phyloP scores from a whole-genome alignment of 2,888 invertebrate species.

The Cantharis rustica region DNA sequence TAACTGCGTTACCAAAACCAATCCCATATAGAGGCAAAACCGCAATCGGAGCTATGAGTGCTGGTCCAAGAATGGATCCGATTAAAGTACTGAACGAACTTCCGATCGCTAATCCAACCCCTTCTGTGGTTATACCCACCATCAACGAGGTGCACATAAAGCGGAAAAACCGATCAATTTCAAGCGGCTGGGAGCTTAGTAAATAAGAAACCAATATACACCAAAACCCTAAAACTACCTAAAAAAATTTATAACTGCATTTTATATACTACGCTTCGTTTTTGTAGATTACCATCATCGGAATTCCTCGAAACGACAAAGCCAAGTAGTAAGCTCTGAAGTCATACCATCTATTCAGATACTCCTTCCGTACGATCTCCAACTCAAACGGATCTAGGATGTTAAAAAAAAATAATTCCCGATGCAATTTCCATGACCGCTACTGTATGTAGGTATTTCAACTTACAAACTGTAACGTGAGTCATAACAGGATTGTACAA shows the following conservation, averaged over 20 bases:
- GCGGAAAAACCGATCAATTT: not conserved
- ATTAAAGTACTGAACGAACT: not conserved
- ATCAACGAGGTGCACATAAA: not conserved
- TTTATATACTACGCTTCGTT: not conserved
- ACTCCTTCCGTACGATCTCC: constrained; percentile 63
- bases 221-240: not conserved
- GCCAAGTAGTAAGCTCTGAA: constrained; percentile 67
- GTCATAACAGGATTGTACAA: constrained; percentile 70
- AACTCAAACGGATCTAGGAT: constrained; percentile 66
- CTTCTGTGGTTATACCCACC: not conserved
- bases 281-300: constrained; percentile 44
- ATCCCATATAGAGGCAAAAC: not conserved
- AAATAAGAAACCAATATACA: not conserved
- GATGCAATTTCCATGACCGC: too few relatives aligned
- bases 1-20: not conserved
- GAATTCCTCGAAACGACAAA: constrained; percentile 60
- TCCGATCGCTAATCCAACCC: not conserved
- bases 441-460: too few relatives aligned
- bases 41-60: not conserved
- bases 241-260: not conserved
- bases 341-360: constrained; percentile 71
- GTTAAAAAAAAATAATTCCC: not conserved
- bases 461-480: constrained; percentile 66
- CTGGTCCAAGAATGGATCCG: not conserved
- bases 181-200: not conserved